Evolutionary conservation across 2,113 vertebrate species (phyloP).

Genomic region (Corythornis cristatus): DNA sequence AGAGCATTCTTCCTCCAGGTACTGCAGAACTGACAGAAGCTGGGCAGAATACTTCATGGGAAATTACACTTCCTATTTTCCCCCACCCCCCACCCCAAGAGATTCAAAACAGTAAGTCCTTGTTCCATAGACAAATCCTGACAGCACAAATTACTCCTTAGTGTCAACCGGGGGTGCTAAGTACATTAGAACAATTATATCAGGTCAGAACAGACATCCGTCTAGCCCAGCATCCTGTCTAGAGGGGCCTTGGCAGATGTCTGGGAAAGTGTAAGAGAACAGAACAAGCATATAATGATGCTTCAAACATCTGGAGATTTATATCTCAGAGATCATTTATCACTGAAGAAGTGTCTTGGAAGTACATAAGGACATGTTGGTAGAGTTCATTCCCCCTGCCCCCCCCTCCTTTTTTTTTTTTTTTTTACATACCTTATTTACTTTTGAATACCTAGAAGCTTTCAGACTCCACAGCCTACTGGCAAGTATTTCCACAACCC

Average conservation of each 20-base stretch:
- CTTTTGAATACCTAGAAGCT: background rate
- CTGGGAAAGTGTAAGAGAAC: background rate
- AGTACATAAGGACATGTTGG: background rate
- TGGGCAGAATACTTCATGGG: background rate
- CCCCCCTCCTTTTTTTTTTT: no score
- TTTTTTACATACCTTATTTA: background rate
- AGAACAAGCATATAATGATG: background rate
- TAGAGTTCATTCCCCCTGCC: background rate
- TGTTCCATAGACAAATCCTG: slow-evolving; percentile 12
- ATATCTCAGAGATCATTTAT: background rate
- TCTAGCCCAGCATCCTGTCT: slow-evolving; percentile 57
- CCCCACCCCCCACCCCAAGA: background rate
- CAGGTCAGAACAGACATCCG: slow-evolving; percentile 56
- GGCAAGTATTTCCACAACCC: background rate
- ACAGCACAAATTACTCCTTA: background rate
- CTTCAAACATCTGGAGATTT: slow-evolving; percentile 41
- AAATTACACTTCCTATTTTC: slow-evolving; percentile 12
- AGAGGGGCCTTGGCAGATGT: background rate
- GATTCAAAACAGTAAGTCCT: background rate
- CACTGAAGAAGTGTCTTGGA: background rate
- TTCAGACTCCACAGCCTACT: background rate
- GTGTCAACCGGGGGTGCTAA: slow-evolving; percentile 28
- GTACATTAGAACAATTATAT: slow-evolving; percentile 59
- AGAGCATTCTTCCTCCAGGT: background rate
- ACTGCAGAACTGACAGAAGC: background rate